Percentiles rank a stretch among this genome's conserved stretches.
These are phyloP conservation scores for Dicrurus megarhynchus DNA, from an alignment of 2,113 vertebrate genomes.

Conservation along the genomic window DNA sequence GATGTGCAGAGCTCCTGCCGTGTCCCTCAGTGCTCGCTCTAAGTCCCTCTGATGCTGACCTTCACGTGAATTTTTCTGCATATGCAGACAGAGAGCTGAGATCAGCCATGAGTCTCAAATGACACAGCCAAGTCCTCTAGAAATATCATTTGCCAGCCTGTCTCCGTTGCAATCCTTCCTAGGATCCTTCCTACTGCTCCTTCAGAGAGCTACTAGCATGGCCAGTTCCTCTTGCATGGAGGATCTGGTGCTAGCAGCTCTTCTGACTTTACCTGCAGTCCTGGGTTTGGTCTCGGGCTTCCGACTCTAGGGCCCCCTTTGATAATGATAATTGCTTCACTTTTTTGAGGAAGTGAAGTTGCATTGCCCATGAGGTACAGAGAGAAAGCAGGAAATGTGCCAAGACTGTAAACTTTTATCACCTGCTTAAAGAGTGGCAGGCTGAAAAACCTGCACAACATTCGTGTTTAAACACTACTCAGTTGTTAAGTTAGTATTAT, in stretches of 20 bases:
- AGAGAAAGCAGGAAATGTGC: neutral
- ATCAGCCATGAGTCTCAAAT: neutral
- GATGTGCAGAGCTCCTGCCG: neutral
- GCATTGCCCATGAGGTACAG: neutral
- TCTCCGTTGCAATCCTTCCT: no score
- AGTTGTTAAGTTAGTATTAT: neutral
- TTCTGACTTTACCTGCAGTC: neutral
- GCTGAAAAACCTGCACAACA: neutral
- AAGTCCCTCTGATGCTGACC: neutral
- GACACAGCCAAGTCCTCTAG: neutral
- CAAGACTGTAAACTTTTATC: neutral
- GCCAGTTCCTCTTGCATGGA: neutral
- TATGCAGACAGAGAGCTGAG: neutral
- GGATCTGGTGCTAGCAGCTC: neutral
- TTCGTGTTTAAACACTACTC: neutral
- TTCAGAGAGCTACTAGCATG: neutral
- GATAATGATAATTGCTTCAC: neutral
- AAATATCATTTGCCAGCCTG: neutral
- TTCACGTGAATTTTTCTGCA: neutral
- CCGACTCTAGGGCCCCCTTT: neutral
- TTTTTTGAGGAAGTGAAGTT: neutral
- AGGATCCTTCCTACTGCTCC: neutral
- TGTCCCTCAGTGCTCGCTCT: neutral
- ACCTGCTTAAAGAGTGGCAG: neutral
- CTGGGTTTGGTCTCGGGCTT: neutral